Percentiles rank a stretch among this genome's conserved stretches.
Conservation (phyloP, 64 coral and sea anemone genomes). For the Stichodactyla mertensii region DNA sequence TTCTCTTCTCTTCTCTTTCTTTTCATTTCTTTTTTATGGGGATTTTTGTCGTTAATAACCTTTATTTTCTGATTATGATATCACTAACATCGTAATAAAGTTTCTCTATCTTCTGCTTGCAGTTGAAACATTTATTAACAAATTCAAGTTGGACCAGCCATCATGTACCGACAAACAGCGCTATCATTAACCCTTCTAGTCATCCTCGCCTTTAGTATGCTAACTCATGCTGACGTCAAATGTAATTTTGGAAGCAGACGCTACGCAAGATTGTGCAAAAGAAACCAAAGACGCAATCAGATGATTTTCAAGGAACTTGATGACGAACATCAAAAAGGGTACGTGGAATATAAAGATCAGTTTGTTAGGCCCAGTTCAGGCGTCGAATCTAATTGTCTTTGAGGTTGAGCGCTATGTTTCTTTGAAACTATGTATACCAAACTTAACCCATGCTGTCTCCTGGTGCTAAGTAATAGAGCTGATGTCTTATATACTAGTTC, state of each 20-base stretch:
- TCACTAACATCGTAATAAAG: not conserved
- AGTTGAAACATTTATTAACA: not conserved
- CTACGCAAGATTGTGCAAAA: not conserved
- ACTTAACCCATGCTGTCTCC: no score
- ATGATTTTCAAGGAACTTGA: not conserved
- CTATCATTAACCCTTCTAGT: not conserved
- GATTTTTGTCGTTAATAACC: no score
- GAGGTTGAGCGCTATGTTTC: no score
- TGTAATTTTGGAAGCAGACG: constrained; percentile 10
- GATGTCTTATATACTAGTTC: no score
- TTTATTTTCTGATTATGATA: not conserved
- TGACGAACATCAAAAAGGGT: not conserved
- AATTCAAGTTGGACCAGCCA: not conserved
- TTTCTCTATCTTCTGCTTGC: not conserved
- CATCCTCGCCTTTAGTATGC: not conserved
- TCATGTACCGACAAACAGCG: not conserved
- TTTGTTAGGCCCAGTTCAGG: no score
- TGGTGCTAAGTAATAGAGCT: no score
- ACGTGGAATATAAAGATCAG: not conserved
- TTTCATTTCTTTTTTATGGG: no score
- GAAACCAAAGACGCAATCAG: constrained; percentile 1
- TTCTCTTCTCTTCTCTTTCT: no score
- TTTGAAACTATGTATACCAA: no score
- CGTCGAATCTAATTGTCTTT: no score
- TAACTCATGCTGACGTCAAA: not conserved